These are phyloP conservation scores for Botia almorhae DNA, from an alignment of 2,797 vertebrate species.

Conservation along the genomic window DNA sequence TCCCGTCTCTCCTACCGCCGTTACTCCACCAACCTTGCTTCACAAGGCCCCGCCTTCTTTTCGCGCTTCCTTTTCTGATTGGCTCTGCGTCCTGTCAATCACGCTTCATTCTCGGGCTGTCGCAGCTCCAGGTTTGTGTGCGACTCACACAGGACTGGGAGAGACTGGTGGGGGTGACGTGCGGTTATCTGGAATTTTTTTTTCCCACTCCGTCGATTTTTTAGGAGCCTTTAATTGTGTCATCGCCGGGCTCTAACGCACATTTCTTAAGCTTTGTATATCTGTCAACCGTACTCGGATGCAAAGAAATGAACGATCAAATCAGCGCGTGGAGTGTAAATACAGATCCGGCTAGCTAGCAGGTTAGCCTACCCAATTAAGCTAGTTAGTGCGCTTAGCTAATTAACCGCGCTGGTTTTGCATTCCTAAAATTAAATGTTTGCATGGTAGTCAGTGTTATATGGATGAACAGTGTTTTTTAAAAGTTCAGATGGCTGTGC, in stretches of 20 bases:
- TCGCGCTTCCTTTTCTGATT: slow-evolving; percentile 57
- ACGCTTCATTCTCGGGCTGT: slow-evolving; percentile 59
- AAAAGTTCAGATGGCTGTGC: slow-evolving; percentile 47
- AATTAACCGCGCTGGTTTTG: slow-evolving; percentile 54
- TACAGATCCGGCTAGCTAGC: slow-evolving; percentile 50
- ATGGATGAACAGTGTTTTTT: background rate
- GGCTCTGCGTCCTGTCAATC: slow-evolving; percentile 62
- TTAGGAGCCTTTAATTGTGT: slow-evolving; percentile 11
- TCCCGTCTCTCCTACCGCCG: slow-evolving; percentile 11
- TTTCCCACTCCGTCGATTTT: slow-evolving; percentile 50
- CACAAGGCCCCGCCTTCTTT: slow-evolving; percentile 4
- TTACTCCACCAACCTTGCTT: slow-evolving; percentile 73
- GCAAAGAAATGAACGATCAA: slow-evolving; percentile 38
- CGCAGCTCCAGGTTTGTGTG: slow-evolving; percentile 62
- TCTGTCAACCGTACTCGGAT: background rate
- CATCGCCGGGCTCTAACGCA: background rate
- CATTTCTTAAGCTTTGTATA: background rate
- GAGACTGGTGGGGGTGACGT: slow-evolving; percentile 74
- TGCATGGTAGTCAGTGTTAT: slow-evolving; percentile 16
- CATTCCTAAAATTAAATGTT: slow-evolving; percentile 43
- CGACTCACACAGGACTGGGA: slow-evolving; percentile 66
- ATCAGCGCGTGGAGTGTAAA: slow-evolving; percentile 17
- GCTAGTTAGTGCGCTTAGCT: slow-evolving; percentile 55
- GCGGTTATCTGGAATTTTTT: slow-evolving; percentile 66
- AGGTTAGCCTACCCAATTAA: slow-evolving; percentile 51